A percentile compares a stretch with the other conserved stretches of the same genome.
Evolutionary conservation across 2,113 vertebrate species (phyloP).

Genomic region (Gymnocephalus cernua): DNA sequence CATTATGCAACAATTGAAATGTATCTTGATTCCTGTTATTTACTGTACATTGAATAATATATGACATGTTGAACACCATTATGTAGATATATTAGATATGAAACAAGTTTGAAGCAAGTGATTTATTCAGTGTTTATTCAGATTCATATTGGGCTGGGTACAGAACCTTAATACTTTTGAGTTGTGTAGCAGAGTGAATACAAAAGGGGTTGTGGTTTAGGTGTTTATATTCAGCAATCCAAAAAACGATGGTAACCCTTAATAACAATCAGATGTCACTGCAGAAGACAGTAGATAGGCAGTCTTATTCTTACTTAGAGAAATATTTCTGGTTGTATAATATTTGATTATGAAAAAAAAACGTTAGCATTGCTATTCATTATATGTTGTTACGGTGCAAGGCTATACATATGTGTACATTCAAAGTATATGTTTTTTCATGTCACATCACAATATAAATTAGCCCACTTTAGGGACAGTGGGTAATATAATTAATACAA

Average conservation of each 20-base stretch:
- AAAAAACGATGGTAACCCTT: not conserved
- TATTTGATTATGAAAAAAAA: not conserved
- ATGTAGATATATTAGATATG: not conserved
- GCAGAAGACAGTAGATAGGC: not conserved
- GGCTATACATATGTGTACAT: not conserved
- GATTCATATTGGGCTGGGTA: not conserved
- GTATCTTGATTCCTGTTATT: not conserved
- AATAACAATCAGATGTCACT: not conserved
- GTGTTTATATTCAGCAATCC: not conserved
- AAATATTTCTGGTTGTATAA: too few relatives aligned
- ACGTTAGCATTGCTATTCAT: not conserved
- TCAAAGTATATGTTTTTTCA: not conserved
- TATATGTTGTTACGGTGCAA: not conserved
- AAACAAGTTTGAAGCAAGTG: not conserved
- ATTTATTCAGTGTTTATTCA: not conserved
- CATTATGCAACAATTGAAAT: not conserved
- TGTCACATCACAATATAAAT: not conserved
- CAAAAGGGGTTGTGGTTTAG: not conserved
- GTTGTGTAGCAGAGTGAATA: not conserved
- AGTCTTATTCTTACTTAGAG: not conserved
- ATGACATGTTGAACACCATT: not conserved
- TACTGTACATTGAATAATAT: not conserved
- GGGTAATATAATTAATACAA: not conserved
- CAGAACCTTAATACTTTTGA: not conserved
- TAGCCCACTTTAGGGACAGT: not conserved